Evolutionary conservation across 2,888 invertebrate species (phyloP), one percentile per base, ranked within the genome.

Genomic region (Lasiommata megera): DNA sequence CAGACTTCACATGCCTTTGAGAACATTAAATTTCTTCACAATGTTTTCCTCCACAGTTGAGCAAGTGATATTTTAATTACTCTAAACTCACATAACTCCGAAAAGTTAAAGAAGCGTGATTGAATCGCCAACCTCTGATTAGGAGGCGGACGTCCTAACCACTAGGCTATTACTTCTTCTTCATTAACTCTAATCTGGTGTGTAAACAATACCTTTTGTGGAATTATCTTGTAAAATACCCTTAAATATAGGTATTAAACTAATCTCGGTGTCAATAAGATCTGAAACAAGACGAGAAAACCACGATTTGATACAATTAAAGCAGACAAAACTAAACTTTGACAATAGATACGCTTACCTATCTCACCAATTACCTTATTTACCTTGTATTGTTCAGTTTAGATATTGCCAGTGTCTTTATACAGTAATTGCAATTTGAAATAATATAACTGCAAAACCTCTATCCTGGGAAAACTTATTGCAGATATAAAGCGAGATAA

Each of bases 331-430:
- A 47, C 47, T 34, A 31, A 47, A 34, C 47, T 36, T 36, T 34
- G n/a, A 36, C 47, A 47, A 36, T 12, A 47, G 47, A 47, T 34
- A 31, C 34, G 34, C 47, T 47, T 16, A 16, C 46, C 46, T 47
- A 47, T 47, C 47, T 34, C 17, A 34, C 17, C 29, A 47, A 47
- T 36, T 47, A 34, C 18, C 47, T 47, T 36, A 47, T 47, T 47
- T 47, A 17, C 34, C 34, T 34, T 17, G n/a, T 1, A 16, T 18
- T 47, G 34, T 18, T n/a, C 34, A n/a, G 34, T 34, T 34, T 9
- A n/a, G 17, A 18, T 17, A 34, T 36, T 47, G 34, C 8, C 34
- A 47, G 17, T 16, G 34, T 17, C n/a, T 17, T 34, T 47, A 17
- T 36, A 28, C 1, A 14, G 1, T 44, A 28, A 44, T 44, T 7